These are phyloP conservation scores for Pollenia angustigena DNA, from an alignment of 2,888 invertebrate genomes.

Conservation along the genomic window DNA sequence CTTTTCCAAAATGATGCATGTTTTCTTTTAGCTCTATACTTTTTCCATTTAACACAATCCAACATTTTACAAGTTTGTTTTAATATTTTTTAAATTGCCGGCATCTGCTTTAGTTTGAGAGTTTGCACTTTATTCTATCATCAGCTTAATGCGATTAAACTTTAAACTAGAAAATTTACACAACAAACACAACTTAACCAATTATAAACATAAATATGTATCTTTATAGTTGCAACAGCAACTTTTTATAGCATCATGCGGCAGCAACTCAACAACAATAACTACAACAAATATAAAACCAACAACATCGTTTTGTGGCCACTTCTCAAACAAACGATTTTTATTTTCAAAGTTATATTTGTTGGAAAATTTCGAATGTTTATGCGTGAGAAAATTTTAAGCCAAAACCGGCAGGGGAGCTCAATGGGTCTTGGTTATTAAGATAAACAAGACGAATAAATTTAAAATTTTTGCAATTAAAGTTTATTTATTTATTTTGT, in stretches of 20 bases:
- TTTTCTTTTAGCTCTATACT: no score
- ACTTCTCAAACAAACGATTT: slow-evolving; percentile 33
- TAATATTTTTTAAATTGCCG: no score
- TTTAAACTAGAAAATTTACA: slow-evolving; percentile 47
- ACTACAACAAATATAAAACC: slow-evolving; percentile 6
- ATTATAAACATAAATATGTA: slow-evolving; percentile 62
- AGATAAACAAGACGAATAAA: no score
- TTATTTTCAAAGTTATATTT: slow-evolving; percentile 50
- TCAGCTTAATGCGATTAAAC: slow-evolving; percentile 57
- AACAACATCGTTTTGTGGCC: slow-evolving; percentile 52
- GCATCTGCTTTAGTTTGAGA: no score
- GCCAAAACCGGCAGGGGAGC: background rate
- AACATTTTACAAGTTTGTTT: no score
- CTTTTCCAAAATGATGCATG: no score
- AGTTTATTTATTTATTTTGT: no score
- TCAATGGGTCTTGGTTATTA: background rate
- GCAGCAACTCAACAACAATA: slow-evolving; percentile 19
- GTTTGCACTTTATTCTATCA: background rate
- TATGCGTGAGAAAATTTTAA: slow-evolving; percentile 18
- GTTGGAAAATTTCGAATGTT: slow-evolving; percentile 24
- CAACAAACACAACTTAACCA: slow-evolving; percentile 54
- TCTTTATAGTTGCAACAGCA: slow-evolving; percentile 28
- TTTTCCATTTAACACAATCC: no score
- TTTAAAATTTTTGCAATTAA: no score
- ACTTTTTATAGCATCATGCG: slow-evolving; percentile 21